These are phyloP conservation scores for Cataglyphis cursor DNA, from an alignment of 2,888 invertebrate species.

Conservation along the genomic window DNA sequence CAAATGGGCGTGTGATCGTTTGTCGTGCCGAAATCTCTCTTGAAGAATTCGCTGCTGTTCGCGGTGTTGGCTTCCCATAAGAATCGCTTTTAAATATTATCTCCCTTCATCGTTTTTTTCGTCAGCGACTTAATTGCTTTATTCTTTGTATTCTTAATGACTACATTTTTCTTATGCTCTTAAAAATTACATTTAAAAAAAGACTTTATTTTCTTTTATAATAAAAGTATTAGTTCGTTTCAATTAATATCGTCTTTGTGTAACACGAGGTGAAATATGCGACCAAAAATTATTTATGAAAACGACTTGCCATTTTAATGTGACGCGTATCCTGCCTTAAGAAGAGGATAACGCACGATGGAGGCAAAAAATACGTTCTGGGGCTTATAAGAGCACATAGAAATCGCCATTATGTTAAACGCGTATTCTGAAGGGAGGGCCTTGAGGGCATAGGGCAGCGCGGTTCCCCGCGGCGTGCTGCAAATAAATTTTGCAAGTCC, in stretches of 20 bases:
- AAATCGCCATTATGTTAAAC: constrained; percentile 54
- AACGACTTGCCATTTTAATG: constrained; percentile 39
- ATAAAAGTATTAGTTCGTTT: constrained; percentile 6
- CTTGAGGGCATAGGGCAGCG: constrained; percentile 64
- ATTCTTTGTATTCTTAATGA: constrained; percentile 46
- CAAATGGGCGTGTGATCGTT: constrained; percentile 68
- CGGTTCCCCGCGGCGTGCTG: constrained; percentile 77
- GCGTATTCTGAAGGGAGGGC: constrained; percentile 23
- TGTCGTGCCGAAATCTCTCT: constrained; percentile 66
- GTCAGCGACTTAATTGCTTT: constrained; percentile 66
- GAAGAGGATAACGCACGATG: constrained; percentile 34
- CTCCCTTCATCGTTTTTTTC: constrained; percentile 56
- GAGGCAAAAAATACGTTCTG: constrained; percentile 38
- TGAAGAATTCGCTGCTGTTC: constrained; percentile 61
- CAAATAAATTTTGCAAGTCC: constrained; percentile 82
- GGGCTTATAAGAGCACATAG: constrained; percentile 45
- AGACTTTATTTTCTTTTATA: neutral
- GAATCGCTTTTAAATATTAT: constrained; percentile 68
- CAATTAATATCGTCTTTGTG: constrained; percentile 19
- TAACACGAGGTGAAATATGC: constrained; percentile 6
- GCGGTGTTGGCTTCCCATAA: constrained; percentile 55
- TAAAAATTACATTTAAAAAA: constrained; percentile 17
- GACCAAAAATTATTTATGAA: constrained; percentile 47
- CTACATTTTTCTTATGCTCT: constrained; percentile 28
- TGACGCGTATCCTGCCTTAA: constrained; percentile 29